Conservation (phyloP, 1,140 invertebrate genomes). For the Galleria mellonella region DNA sequence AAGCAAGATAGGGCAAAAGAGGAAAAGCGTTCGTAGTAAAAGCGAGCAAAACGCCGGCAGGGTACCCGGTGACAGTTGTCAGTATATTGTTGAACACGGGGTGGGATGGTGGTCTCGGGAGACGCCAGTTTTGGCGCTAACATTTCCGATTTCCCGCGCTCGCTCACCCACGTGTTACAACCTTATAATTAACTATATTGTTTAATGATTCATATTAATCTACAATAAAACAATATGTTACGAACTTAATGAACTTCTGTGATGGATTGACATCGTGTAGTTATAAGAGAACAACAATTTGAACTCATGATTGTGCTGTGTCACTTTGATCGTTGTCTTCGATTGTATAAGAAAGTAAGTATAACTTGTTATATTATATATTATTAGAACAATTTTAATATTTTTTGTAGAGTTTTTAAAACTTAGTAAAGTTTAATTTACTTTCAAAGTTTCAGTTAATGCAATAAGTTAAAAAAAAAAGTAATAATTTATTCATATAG, state of each 20-base stretch:
- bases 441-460: no score
- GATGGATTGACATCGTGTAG: slow-evolving; percentile 27
- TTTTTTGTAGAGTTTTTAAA: no score
- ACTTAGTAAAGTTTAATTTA: no score
- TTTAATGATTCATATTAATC: not conserved
- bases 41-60: slow-evolving; percentile 45
- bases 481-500: no score
- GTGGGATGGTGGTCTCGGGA: slow-evolving; percentile 52
- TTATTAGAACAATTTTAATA: no score
- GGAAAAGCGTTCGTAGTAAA: slow-evolving; percentile 56
- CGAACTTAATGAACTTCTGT: slow-evolving; percentile 10
- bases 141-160: slow-evolving; percentile 56
- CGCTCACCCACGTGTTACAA: slow-evolving; percentile 30
- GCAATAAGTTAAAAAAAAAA: no score
- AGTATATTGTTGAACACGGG: slow-evolving; percentile 47
- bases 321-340: slow-evolving; percentile 32
- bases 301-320: slow-evolving; percentile 58
- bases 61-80: slow-evolving; percentile 44
- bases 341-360: slow-evolving; percentile 50
- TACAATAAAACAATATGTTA: slow-evolving; percentile 15
- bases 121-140: slow-evolving; percentile 33
- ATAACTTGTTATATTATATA: no score
- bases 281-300: slow-evolving; percentile 24
- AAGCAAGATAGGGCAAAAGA: slow-evolving; percentile 61
- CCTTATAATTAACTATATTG: slow-evolving; percentile 2